Conservation (phyloP, 2,113 vertebrate species). For the Pollimyrus isidori region DNA sequence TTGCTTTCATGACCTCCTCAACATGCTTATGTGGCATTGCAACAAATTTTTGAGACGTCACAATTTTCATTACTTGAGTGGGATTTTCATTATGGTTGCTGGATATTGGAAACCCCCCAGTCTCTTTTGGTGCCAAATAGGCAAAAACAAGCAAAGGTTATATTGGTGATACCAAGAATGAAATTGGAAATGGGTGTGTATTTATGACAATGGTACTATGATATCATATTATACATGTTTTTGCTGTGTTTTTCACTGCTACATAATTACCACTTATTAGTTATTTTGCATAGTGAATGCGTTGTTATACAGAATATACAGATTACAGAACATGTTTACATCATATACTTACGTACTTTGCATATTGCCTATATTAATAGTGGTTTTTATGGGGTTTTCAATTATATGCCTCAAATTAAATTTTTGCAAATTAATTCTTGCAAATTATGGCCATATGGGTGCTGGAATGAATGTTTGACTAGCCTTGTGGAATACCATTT, state of each 20-base stretch:
- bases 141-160: background rate
- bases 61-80: background rate
- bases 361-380: background rate
- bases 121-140: background rate
- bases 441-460: background rate
- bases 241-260: background rate
- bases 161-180: background rate
- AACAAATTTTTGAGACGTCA: background rate
- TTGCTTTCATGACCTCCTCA: constrained; percentile 6
- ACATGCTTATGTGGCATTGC: background rate
- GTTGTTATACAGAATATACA: background rate
- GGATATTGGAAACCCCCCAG: background rate
- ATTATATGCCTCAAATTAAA: background rate
- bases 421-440: background rate
- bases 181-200: background rate
- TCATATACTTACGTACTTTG: background rate
- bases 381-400: background rate
- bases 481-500: background rate
- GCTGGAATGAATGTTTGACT: background rate
- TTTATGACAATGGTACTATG: background rate
- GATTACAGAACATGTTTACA: background rate
- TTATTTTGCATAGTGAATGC: background rate
- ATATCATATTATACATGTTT: background rate
- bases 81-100: background rate
- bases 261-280: background rate